phyloP scores from a whole-genome alignment of 1,140 invertebrate genomes.

The Grapholita molesta region DNA sequence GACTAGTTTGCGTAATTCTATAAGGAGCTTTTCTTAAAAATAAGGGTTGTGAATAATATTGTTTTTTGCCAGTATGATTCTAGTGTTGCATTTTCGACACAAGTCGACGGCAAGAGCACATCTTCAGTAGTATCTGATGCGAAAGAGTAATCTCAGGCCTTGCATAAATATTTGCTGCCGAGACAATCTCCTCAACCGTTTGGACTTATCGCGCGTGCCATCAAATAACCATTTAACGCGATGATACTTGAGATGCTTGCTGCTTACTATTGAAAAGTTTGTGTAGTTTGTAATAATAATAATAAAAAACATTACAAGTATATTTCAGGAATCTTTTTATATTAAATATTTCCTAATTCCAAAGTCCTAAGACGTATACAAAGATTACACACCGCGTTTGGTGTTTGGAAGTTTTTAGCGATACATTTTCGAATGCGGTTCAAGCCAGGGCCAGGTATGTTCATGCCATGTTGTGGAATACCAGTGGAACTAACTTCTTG shows the following conservation, averaged over 20 bases:
- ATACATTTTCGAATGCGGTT: too few relatives aligned
- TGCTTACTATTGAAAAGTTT: not conserved
- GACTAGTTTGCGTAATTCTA: not conserved
- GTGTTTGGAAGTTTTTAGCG: too few relatives aligned
- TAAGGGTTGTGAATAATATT: too few relatives aligned
- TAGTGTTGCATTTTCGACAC: not conserved
- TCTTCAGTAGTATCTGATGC: not conserved
- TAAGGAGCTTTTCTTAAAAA: not conserved
- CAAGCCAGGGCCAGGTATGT: too few relatives aligned
- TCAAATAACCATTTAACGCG: not conserved
- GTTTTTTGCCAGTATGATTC: not conserved
- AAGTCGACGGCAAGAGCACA: not conserved
- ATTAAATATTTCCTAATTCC: too few relatives aligned
- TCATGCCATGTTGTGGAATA: too few relatives aligned
- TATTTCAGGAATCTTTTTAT: not conserved
- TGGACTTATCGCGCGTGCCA: not conserved
- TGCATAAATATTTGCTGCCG: slow-evolving; percentile 12
- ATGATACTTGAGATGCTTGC: not conserved
- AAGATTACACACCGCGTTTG: too few relatives aligned
- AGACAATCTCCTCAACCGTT: not conserved
- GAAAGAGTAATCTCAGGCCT: not conserved
- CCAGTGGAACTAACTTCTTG: too few relatives aligned
- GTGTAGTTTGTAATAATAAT: not conserved
- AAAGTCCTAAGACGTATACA: too few relatives aligned
- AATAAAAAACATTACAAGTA: not conserved